Base-by-base conservation (phyloP, 92 coral and sea anemone genomes). In the Nematostella vectensis region DNA sequence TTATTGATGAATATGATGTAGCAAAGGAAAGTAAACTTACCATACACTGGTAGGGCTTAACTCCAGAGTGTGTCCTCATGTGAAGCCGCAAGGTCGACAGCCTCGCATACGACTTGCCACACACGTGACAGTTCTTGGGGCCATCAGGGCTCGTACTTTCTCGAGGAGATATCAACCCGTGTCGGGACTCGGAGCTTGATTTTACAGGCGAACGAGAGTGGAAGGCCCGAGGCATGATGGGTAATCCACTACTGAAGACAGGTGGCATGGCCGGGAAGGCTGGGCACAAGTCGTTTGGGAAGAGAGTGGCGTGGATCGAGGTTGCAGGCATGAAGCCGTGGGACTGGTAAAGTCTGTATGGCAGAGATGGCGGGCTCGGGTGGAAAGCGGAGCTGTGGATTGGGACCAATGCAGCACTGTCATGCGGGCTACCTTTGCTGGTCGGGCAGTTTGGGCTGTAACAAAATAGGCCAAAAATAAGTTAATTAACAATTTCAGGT, bases 11-110 rank as follows among this genome's bases (percentile, higher is more conserved):
- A n/a, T n/a, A n/a, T n/a, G n/a, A n/a, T n/a, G n/a, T n/a, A n/a
- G n/a, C n/a, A n/a, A n/a, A n/a, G n/a, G n/a, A n/a, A n/a, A n/a
- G n/a, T n/a, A n/a, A n/a, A n/a, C 40, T 33, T 33, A 33, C 94
- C 82, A 83, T 58, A 40, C 94, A 83, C 56, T 83, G 80, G 30
- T 79, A 83, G 12, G 94, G 94, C 55, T 83, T 83, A 26, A 80
- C 81, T 24, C 94, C 94, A 21, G 78, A 71, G 54, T 83, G 94
- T 0, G 94, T 79, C 59, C 87, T 80, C 24, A 83, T 39, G 48
- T 83, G 87, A 27, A 84, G 83, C 47, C 78, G 60, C 17, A 84
- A 71, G 42, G 94, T 79, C 4, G 94, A 84, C 12, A 79, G 39
- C 39, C 94, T 56, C 16, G 87, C 79, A 40, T 84, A 84, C 15